phyloP scores from a whole-genome alignment of 2,797 vertebrate genomes.

The Echeneis naucrates region DNA sequence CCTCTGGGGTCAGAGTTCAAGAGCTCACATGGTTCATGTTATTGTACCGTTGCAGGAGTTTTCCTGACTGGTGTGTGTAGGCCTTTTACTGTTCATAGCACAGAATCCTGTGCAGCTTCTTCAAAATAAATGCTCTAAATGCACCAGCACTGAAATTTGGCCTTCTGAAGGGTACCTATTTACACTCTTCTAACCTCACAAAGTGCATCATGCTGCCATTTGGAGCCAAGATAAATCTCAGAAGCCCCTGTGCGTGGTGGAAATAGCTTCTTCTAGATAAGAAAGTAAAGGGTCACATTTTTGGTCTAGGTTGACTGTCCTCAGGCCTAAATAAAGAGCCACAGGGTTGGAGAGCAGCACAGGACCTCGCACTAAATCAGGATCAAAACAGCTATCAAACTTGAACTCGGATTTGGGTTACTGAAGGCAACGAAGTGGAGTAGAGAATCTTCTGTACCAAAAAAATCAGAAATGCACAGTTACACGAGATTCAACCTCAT shows the following conservation, averaged over 20 bases:
- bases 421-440: slow-evolving; percentile 31
- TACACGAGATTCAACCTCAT: neutral
- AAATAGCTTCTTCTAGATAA: slow-evolving; percentile 85
- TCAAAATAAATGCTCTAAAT: slow-evolving; percentile 26
- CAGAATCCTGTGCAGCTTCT: slow-evolving; percentile 11
- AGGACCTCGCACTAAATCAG: slow-evolving; percentile 73
- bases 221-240: slow-evolving; percentile 80
- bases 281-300: slow-evolving; percentile 84
- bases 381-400: slow-evolving; percentile 72
- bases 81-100: slow-evolving; percentile 27
- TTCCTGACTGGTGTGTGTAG: slow-evolving; percentile 31
- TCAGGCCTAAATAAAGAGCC: slow-evolving; percentile 85
- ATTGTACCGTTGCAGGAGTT: slow-evolving; percentile 29
- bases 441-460: slow-evolving; percentile 20
- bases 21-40: slow-evolving; percentile 42
- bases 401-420: slow-evolving; percentile 58
- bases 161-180: slow-evolving; percentile 66
- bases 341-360: slow-evolving; percentile 71
- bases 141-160: slow-evolving; percentile 45
- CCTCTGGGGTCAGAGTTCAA: slow-evolving; percentile 60
- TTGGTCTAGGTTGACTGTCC: slow-evolving; percentile 82
- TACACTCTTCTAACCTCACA: slow-evolving; percentile 72
- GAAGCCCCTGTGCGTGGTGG: slow-evolving; percentile 71
- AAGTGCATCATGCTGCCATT: slow-evolving; percentile 78
- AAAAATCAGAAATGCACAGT: slow-evolving; percentile 3